Conservation (phyloP, 1,140 invertebrate species). For the Eurosta solidaginis region DNA sequence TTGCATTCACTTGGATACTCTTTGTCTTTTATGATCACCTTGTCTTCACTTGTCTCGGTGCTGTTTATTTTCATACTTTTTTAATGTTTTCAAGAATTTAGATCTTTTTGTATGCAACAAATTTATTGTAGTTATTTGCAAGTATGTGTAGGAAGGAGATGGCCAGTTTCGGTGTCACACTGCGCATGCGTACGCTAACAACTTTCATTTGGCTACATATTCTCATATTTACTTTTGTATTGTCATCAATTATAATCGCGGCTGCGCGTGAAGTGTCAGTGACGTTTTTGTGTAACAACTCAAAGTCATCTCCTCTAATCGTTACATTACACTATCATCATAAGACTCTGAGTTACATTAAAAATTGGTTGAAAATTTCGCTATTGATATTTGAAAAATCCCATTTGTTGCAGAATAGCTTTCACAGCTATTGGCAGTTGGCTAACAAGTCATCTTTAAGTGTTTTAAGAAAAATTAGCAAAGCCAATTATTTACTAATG, state of each 20-base stretch:
- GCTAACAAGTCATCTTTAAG: not conserved
- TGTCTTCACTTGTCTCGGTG: not conserved
- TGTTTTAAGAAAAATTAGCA: not conserved
- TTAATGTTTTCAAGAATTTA: not conserved
- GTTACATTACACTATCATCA: too few species aligned
- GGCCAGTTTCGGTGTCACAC: not conserved
- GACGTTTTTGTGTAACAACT: constrained; percentile 10
- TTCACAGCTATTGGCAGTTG: not conserved
- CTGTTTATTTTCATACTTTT: not conserved
- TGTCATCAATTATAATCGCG: not conserved
- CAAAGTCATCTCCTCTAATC: not conserved
- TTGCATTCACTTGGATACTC: not conserved
- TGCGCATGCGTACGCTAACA: not conserved
- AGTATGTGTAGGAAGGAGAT: not conserved
- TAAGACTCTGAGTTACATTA: not conserved
- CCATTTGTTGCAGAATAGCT: constrained; percentile 1
- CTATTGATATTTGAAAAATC: constrained; percentile 5
- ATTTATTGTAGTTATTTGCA: not conserved
- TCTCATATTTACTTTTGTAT: not conserved
- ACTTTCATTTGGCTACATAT: not conserved
- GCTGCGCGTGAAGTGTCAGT: constrained; percentile 3
- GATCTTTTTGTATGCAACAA: not conserved
- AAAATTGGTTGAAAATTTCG: not conserved
- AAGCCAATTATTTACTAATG: too few species aligned
- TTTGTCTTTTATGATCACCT: too few species aligned